Evolutionary conservation across 2,888 invertebrate species (phyloP), one percentile per base, ranked within the genome.

Genomic region (Andrena flavipes): DNA sequence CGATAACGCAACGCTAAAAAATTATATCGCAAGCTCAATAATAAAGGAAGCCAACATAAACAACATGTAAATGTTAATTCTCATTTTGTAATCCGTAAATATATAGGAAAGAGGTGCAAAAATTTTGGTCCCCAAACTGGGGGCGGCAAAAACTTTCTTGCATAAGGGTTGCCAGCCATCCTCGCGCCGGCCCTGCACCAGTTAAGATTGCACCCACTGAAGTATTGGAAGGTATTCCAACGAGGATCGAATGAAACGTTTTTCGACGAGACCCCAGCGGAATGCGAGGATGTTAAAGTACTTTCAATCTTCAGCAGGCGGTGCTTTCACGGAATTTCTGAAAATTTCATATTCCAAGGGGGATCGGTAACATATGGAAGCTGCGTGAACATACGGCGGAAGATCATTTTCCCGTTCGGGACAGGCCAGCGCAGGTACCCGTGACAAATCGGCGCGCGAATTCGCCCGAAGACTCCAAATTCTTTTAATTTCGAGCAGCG

Each of bases 371-470:
- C 63, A 63, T 30, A 71, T 48, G 71, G 20, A 33, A 23, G 56
- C 56, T 23, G 35, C 33, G 35, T 49, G 48, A 48, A 16, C 10
- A 23, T 60, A 49, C 76, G 64, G 29, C 20, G 42, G 48, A 29
- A 71, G 72, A 76, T 51, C 16, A 49, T 72, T 49, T 76, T 23
- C 49, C 48, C 23, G 56, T 48, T 49, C 64, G n/a, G 48, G 35
- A 20, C 74, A n/a, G 33, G 4, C 26, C 7, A 20, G 20, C 20
- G 54, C 60, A 67, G 54, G 29, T 60, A 10, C 56, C 8, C 49
- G 35, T 59, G 69, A 75, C 63, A 69, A 79, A 79, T 79, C 64
- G 79, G 10, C 26, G 20, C 35, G 68, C 42, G 60, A 77, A 77
- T 77, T 62, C 51, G 62, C 42, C 65, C 16, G 67, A 54, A 65